Conservation (phyloP, 2,113 vertebrate genomes). For the Struthidea cinerea region DNA sequence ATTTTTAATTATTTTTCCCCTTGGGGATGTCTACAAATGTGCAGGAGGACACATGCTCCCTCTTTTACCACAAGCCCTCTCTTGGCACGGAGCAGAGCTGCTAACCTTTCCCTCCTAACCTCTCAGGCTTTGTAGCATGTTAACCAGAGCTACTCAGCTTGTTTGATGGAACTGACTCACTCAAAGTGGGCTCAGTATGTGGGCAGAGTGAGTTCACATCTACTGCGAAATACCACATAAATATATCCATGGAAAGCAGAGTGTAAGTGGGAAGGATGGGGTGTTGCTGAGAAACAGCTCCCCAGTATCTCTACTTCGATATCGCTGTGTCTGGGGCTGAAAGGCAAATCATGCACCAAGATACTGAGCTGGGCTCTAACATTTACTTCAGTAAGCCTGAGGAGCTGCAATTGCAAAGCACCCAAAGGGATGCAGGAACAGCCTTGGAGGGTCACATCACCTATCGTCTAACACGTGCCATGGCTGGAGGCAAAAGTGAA, state of each 20-base stretch:
- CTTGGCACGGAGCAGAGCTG: rapidly evolving
- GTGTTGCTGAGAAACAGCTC: constrained; percentile 44
- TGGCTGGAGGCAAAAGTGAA: not conserved
- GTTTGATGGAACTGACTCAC: constrained; percentile 52
- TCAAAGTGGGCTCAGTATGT: constrained; percentile 51
- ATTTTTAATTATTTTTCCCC: not conserved
- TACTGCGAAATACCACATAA: constrained; percentile 32
- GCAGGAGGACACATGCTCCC: not conserved
- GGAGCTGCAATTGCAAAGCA: not conserved
- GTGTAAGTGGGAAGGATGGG: constrained; percentile 36
- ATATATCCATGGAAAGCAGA: constrained; percentile 43
- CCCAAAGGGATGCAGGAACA: not conserved
- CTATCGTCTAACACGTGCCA: not conserved
- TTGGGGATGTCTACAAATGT: not conserved
- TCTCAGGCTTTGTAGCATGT: not conserved
- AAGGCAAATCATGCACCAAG: not conserved
- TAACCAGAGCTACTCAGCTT: constrained; percentile 2
- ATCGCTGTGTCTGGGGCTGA: not conserved
- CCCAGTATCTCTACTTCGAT: not conserved
- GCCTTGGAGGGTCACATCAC: not conserved
- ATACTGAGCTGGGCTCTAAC: not conserved
- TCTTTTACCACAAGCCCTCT: not conserved
- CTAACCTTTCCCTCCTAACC: not conserved
- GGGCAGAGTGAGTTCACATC: constrained; percentile 45
- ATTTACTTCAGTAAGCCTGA: not conserved